These are phyloP conservation scores for Nematostella vectensis DNA, from an alignment of 92 coral and sea anemone genomes.

Conservation along the genomic window DNA sequence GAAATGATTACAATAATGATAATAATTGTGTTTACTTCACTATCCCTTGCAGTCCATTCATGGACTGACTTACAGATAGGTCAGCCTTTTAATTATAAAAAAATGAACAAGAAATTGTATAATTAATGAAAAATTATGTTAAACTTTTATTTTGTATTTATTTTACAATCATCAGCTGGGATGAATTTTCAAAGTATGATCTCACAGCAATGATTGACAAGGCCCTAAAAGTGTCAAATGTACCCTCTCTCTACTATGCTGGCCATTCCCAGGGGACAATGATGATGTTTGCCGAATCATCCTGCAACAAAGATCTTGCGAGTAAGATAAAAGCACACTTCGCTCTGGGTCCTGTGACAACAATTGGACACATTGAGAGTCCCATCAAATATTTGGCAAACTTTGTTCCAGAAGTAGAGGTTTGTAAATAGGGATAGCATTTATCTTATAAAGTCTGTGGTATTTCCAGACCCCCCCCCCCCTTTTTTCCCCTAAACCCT, in stretches of 20 bases:
- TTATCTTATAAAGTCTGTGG: background rate
- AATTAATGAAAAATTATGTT: too few species aligned
- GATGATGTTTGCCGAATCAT: conserved; percentile 79
- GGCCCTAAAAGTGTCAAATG: conserved; percentile 39
- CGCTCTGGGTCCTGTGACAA: conserved; percentile 80
- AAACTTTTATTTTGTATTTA: too few species aligned
- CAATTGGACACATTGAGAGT: conserved; percentile 45
- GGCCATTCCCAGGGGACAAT: conserved; percentile 92
- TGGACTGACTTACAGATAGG: too few species aligned
- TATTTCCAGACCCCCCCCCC: too few species aligned
- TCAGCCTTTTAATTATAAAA: too few species aligned
- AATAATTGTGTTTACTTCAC: too few species aligned
- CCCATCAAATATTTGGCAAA: conserved; percentile 49
- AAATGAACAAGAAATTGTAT: too few species aligned
- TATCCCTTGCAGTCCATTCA: too few species aligned
- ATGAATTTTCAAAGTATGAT: conserved; percentile 78
- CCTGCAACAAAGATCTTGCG: conserved; percentile 67
- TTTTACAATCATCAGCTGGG: too few species aligned
- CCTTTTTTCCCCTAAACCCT: too few species aligned
- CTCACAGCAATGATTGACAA: conserved; percentile 85
- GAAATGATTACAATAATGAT: too few species aligned
- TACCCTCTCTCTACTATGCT: conserved; percentile 56
- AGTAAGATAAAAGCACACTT: conserved; percentile 60
- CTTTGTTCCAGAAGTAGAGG: conserved; percentile 52
- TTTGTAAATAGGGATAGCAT: conserved; percentile 6